Conservation (phyloP, 2,888 invertebrate genomes). For the Lepidonotus clava region DNA sequence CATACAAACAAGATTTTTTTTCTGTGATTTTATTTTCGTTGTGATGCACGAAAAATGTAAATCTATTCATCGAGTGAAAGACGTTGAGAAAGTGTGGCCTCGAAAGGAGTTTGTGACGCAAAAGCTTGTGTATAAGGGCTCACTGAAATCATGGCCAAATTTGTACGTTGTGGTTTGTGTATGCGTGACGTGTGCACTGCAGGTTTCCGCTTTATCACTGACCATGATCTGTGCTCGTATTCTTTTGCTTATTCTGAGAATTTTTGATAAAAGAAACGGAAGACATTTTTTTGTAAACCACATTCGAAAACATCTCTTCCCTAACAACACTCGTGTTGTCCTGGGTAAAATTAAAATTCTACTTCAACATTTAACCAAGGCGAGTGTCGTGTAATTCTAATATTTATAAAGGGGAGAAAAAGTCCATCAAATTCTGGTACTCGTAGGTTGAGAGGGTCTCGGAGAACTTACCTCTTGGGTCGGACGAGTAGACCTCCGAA, state of each 20-base stretch:
- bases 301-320: too few species aligned
- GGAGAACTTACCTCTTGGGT: too few species aligned
- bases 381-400: too few species aligned
- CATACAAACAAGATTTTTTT: background rate
- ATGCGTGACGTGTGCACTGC: background rate
- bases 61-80: conserved; percentile 24
- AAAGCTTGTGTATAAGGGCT: conserved; percentile 13
- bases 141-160: conserved; percentile 37
- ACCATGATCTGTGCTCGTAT: too few species aligned
- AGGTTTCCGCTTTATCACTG: background rate
- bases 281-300: too few species aligned
- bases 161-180: background rate
- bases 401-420: too few species aligned
- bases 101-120: background rate
- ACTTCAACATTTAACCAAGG: too few species aligned
- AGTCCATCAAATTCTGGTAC: background rate
- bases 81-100: background rate
- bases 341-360: too few species aligned
- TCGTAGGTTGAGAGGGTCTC: background rate
- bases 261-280: too few species aligned
- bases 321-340: too few species aligned
- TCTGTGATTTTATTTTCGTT: background rate
- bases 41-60: conserved; percentile 8
- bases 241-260: too few species aligned
- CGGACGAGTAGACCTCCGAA: background rate